Evolutionary conservation across 2,888 invertebrate species (phyloP).

Genomic region (Oxytorus armatus): DNA sequence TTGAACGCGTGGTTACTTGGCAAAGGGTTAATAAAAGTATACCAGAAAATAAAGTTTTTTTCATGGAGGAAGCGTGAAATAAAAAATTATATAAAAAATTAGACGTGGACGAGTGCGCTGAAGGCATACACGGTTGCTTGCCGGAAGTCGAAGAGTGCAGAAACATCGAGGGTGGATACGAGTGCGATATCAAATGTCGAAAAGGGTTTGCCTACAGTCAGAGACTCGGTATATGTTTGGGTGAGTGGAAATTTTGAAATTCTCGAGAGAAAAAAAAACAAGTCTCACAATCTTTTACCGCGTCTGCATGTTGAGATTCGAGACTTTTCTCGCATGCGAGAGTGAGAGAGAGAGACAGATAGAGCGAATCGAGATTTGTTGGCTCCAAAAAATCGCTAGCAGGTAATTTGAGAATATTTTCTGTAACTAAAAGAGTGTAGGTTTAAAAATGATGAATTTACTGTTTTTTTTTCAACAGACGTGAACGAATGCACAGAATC

Average conservation of each 20-base stretch:
- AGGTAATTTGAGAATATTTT: too few species aligned
- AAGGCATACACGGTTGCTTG: slow-evolving; percentile 87
- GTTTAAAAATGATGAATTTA: background rate
- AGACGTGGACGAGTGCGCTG: slow-evolving; percentile 93
- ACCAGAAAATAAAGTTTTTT: too few species aligned
- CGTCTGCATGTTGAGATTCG: slow-evolving; percentile 22
- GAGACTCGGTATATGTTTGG: slow-evolving; percentile 77
- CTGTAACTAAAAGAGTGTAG: background rate
- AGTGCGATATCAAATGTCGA: slow-evolving; percentile 82
- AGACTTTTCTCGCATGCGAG: slow-evolving; percentile 32
- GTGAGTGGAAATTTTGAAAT: slow-evolving; percentile 72
- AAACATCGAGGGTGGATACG: slow-evolving; percentile 85
- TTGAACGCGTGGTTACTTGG: too few species aligned
- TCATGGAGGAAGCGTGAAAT: background rate
- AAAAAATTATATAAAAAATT: slow-evolving; percentile 48
- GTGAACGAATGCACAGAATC: slow-evolving; percentile 85
- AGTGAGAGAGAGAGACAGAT: background rate
- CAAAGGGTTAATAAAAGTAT: too few species aligned
- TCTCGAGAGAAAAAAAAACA: too few species aligned
- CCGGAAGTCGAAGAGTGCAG: slow-evolving; percentile 83
- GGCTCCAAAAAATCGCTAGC: slow-evolving; percentile 2
- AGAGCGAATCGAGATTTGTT: too few species aligned
- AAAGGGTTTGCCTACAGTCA: slow-evolving; percentile 77
- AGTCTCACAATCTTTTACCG: too few species aligned
- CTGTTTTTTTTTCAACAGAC: slow-evolving; percentile 81